phyloP scores from a whole-genome alignment of 2,113 vertebrate species.

The Gopherus evgoodei region DNA sequence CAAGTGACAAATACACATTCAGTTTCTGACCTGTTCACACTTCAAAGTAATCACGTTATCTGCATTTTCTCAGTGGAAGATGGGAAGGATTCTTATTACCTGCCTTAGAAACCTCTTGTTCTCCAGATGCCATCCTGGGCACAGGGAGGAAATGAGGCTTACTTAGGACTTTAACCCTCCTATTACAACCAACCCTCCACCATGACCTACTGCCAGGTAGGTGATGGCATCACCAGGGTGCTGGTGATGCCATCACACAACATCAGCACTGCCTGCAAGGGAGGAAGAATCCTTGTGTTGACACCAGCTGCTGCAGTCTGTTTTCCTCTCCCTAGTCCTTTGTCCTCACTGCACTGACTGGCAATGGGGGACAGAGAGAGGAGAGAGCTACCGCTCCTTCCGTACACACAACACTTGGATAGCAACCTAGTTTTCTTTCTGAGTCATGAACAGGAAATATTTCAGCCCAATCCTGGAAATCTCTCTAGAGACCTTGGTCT shows the following conservation, averaged over 20 bases:
- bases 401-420: background rate
- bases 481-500: background rate
- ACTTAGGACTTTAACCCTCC: background rate
- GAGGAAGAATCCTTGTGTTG: background rate
- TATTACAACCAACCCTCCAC: background rate
- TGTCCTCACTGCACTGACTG: background rate
- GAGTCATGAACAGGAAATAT: background rate
- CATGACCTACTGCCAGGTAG: accelerated
- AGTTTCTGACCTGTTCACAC: background rate
- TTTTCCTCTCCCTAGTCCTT: background rate
- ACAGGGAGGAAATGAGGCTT: background rate
- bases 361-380: background rate
- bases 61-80: background rate
- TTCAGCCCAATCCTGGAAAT: background rate
- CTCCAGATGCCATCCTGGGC: background rate
- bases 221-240: background rate
- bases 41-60: background rate
- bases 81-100: background rate
- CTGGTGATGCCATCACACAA: background rate
- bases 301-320: background rate
- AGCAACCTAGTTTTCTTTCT: background rate
- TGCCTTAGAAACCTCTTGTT: background rate
- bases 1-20: background rate
- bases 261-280: background rate
- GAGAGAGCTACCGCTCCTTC: background rate